Evolutionary conservation across 1,140 invertebrate genomes (phyloP).

Genomic region (Lepidotrigona ventralis): DNA sequence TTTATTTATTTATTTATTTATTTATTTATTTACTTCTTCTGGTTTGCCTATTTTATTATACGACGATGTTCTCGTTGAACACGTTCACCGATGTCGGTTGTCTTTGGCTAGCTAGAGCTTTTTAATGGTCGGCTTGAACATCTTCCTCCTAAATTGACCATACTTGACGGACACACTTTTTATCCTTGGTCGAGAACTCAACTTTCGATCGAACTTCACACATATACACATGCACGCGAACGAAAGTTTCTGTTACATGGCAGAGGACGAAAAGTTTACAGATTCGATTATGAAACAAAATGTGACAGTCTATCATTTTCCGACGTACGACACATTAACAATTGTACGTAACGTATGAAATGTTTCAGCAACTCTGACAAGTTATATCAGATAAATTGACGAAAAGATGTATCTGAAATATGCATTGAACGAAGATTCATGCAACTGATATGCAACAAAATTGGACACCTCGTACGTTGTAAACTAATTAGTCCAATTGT

Average conservation of each 20-base stretch:
- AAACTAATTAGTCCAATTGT: background rate
- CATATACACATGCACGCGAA: background rate
- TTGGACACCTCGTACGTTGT: background rate
- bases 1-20: too few species aligned
- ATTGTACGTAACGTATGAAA: background rate
- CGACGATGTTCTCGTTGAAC: background rate
- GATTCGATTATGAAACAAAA: background rate
- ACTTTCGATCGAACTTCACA: background rate
- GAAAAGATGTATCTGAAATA: too few species aligned
- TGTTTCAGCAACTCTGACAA: background rate
- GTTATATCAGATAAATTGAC: background rate
- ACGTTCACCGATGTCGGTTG: background rate
- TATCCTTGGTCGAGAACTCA: background rate
- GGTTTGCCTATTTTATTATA: too few species aligned
- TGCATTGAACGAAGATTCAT: background rate
- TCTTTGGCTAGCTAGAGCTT: background rate
- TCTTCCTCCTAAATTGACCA: background rate
- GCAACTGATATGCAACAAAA: background rate
- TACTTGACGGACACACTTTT: background rate
- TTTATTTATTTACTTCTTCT: background rate
- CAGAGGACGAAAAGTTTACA: background rate
- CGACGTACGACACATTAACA: background rate
- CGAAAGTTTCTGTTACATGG: background rate
- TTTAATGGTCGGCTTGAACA: background rate
- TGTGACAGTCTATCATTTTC: background rate